phyloP scores from a whole-genome alignment of 2,888 invertebrate species.

The Empis stercorea region DNA sequence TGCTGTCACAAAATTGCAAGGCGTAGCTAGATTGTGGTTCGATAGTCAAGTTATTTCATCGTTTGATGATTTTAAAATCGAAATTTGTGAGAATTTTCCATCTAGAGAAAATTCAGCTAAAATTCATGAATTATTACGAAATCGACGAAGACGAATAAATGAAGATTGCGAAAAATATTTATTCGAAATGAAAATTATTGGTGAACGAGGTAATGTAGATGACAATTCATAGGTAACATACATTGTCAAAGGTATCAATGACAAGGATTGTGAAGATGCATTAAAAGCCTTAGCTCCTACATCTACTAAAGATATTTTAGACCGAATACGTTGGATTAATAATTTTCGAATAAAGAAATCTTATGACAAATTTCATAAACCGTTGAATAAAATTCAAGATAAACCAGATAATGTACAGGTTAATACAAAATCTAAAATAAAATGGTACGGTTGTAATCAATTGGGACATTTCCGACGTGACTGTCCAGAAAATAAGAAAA shows the following conservation, averaged over 20 bases:
- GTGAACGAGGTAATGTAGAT: background rate
- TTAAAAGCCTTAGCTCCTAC: no score
- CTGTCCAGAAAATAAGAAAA: background rate
- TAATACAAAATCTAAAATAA: background rate
- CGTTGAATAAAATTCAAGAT: background rate
- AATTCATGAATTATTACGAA: slow-evolving; percentile 2
- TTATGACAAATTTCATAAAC: no score
- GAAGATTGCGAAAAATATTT: slow-evolving; percentile 3
- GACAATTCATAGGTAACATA: background rate
- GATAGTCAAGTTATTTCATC: background rate
- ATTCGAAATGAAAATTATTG: slow-evolving; percentile 2
- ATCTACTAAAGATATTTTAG: no score
- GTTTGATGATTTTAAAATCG: no score
- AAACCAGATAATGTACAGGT: background rate
- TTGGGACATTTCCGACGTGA: slow-evolving; percentile 1
- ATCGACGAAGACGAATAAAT: background rate
- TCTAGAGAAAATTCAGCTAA: slow-evolving; percentile 1
- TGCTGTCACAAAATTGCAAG: background rate
- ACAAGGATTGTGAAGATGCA: no score
- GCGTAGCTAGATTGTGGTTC: slow-evolving; percentile 1
- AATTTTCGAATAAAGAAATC: no score
- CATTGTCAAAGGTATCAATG: no score
- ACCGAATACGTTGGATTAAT: no score
- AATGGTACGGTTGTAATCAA: slow-evolving; percentile 2
- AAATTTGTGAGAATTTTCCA: background rate